phyloP scores from a whole-genome alignment of 2,113 vertebrate genomes.

The Pontoporia blainvillei region DNA sequence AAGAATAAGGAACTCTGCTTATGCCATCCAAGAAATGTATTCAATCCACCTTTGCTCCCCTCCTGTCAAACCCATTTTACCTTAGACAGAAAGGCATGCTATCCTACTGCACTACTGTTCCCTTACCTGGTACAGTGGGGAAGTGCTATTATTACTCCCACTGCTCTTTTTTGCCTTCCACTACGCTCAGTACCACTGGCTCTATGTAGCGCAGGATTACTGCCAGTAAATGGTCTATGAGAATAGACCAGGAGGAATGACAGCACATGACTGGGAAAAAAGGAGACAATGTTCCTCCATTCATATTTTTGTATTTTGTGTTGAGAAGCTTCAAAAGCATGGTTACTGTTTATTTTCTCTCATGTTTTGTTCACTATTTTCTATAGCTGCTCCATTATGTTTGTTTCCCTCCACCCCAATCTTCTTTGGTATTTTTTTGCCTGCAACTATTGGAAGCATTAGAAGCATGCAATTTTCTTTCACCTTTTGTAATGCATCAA shows the following conservation, averaged over 20 bases:
- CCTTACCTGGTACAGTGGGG: accelerated
- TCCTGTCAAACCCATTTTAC: background rate
- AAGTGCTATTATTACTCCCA: background rate
- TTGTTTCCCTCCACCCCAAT: background rate
- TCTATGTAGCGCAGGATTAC: background rate
- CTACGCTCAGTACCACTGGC: background rate
- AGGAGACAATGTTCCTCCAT: background rate
- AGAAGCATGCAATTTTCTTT: background rate
- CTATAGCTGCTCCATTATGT: background rate
- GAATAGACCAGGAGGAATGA: background rate
- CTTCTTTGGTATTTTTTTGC: background rate
- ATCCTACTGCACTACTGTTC: background rate
- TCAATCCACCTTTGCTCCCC: background rate
- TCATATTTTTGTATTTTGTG: background rate
- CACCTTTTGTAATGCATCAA: background rate
- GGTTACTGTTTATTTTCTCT: background rate
- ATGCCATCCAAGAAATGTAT: background rate
- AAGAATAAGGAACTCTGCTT: background rate
- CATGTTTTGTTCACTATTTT: background rate
- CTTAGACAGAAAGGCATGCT: accelerated
- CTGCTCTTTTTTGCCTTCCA: background rate
- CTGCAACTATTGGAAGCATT: background rate
- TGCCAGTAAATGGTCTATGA: background rate
- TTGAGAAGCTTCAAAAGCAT: background rate
- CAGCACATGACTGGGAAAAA: background rate